These are phyloP conservation scores for Diogma glabrata DNA, from an alignment of 2,888 invertebrate genomes.

Conservation along the genomic window DNA sequence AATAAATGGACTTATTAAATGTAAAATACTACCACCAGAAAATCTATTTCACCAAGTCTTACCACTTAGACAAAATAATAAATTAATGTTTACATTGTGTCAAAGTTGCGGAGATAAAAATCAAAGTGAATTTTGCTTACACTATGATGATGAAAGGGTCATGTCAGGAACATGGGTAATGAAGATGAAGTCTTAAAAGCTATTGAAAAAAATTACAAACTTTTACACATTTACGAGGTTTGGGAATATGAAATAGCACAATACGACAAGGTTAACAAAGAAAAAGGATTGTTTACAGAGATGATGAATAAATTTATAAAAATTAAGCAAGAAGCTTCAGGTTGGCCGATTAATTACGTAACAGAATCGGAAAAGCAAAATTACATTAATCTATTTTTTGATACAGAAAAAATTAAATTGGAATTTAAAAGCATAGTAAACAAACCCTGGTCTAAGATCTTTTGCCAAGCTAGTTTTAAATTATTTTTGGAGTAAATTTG, in stretches of 20 bases:
- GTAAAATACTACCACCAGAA: background rate
- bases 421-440: background rate
- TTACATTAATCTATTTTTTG: background rate
- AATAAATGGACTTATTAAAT: background rate
- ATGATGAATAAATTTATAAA: background rate
- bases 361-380: background rate
- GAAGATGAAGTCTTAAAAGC: background rate
- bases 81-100: background rate
- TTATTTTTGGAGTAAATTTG: constrained; percentile 13
- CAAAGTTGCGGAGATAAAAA: background rate
- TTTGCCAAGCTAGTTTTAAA: constrained; percentile 5
- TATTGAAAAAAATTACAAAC: background rate
- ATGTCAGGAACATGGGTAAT: background rate
- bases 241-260: background rate
- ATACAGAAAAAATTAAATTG: background rate
- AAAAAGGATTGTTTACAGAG: background rate
- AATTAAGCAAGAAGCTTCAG: background rate
- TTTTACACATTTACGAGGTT: background rate
- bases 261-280: background rate
- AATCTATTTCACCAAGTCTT: background rate
- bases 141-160: background rate
- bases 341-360: background rate
- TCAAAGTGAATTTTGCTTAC: background rate
- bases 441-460: constrained; percentile 3
- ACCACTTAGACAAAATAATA: background rate